phyloP scores from a whole-genome alignment of 2,888 invertebrate species.

The Megaustenia siamemsis region DNA sequence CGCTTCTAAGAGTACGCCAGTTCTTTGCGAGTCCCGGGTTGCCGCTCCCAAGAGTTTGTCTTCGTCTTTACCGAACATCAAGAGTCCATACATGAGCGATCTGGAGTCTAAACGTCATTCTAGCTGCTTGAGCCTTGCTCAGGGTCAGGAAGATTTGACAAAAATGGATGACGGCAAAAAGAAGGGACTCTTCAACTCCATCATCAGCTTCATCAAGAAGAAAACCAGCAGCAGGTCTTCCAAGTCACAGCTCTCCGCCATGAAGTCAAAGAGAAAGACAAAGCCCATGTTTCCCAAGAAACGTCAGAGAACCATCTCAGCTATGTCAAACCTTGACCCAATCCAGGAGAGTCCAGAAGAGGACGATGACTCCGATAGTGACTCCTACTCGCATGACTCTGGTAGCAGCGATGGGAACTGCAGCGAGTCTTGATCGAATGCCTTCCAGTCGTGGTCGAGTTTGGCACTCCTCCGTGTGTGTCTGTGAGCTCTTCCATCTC shows the following conservation, averaged over 20 bases:
- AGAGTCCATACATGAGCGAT: slow-evolving; percentile 33
- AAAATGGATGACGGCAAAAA: slow-evolving; percentile 66
- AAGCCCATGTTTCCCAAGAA: slow-evolving; percentile 70
- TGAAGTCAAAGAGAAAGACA: slow-evolving; percentile 72
- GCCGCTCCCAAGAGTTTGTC: slow-evolving; percentile 53
- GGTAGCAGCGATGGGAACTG: slow-evolving; percentile 57
- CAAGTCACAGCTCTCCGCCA: slow-evolving; percentile 35
- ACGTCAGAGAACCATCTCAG: slow-evolving; percentile 74
- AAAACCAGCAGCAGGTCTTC: slow-evolving; percentile 59
- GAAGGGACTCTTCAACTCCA: slow-evolving; percentile 71
- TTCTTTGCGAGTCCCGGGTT: slow-evolving; percentile 67
- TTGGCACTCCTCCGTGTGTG: neutral
- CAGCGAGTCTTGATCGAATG: slow-evolving; percentile 59
- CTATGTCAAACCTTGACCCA: slow-evolving; percentile 76
- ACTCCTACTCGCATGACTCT: slow-evolving; percentile 71
- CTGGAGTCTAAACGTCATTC: slow-evolving; percentile 50
- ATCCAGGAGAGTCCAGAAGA: slow-evolving; percentile 76
- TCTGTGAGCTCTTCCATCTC: neutral
- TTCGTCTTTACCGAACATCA: slow-evolving; percentile 57
- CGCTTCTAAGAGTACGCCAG: slow-evolving; percentile 70
- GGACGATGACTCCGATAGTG: slow-evolving; percentile 67
- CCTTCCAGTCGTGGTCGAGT: slow-evolving; percentile 1
- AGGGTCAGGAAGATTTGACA: slow-evolving; percentile 57
- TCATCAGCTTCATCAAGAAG: slow-evolving; percentile 69
- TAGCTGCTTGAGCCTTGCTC: slow-evolving; percentile 52